A percentile compares a stretch with the other conserved stretches of the same genome.
Evolutionary conservation across 2,113 vertebrate species (phyloP).

Genomic region (Mobula birostris): DNA sequence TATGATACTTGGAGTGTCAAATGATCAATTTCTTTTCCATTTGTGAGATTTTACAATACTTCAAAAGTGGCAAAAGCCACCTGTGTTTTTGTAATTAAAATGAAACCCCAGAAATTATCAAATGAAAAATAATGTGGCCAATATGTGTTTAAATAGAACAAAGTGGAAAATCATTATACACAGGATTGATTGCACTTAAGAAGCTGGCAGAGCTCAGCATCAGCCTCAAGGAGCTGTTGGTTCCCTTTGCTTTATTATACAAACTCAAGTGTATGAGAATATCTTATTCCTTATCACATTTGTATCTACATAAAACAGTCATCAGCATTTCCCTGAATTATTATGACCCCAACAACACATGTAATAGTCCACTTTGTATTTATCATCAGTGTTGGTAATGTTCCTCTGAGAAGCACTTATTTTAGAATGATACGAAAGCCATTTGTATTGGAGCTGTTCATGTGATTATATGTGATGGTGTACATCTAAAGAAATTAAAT

Average conservation of each 20-base stretch:
- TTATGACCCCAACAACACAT: background rate
- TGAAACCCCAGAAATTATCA: background rate
- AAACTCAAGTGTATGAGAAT: background rate
- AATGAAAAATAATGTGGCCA: background rate
- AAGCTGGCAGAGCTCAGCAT: background rate
- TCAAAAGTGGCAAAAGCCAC: background rate
- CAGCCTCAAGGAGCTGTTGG: background rate
- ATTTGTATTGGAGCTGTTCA: background rate
- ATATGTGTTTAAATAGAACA: background rate
- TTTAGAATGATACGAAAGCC: background rate
- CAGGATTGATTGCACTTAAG: background rate
- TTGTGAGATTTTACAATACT: background rate
- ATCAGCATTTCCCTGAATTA: background rate
- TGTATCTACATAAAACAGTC: background rate
- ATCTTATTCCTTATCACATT: background rate
- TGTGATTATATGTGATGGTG: background rate
- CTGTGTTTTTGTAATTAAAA: background rate
- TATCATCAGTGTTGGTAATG: background rate
- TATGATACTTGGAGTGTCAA: background rate
- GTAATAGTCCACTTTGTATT: background rate
- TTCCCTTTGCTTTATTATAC: background rate
- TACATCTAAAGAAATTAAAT: background rate
- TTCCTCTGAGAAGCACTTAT: background rate
- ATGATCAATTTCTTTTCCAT: conserved; percentile 4
- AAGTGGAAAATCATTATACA: background rate